A percentile compares a stretch with the other conserved stretches of the same genome.
Evolutionary conservation across 2,797 vertebrate species (phyloP).

Genomic region (Chaunax sp.): DNA sequence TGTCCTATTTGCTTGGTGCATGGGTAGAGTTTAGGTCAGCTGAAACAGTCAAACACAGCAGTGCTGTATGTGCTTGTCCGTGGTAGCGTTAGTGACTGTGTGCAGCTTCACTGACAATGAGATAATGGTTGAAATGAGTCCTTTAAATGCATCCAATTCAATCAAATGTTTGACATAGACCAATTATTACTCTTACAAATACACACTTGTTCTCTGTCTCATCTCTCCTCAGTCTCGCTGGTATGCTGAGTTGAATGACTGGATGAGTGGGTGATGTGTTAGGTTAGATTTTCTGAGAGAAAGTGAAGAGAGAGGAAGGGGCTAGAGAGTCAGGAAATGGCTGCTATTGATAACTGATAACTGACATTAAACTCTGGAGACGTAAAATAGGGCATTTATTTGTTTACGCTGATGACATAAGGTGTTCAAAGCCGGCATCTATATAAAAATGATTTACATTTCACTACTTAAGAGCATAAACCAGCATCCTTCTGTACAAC

Average conservation of each 20-base stretch:
- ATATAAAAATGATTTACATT: neutral
- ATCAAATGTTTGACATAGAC: slow-evolving; percentile 46
- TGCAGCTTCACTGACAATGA: slow-evolving; percentile 16
- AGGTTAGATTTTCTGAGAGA: slow-evolving; percentile 71
- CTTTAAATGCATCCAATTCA: slow-evolving; percentile 34
- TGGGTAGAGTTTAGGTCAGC: slow-evolving; percentile 25
- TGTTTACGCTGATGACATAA: slow-evolving; percentile 5
- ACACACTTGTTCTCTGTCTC: slow-evolving; percentile 43
- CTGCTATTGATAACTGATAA: slow-evolving; percentile 46
- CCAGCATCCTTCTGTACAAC: neutral
- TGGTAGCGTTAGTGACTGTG: slow-evolving; percentile 14
- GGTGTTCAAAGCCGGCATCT: slow-evolving; percentile 9
- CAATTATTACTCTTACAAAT: slow-evolving; percentile 60
- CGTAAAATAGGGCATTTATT: slow-evolving; percentile 18
- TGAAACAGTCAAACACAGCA: slow-evolving; percentile 15
- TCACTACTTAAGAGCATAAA: too few relatives aligned
- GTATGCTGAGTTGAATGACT: slow-evolving; percentile 68
- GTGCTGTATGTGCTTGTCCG: slow-evolving; percentile 17
- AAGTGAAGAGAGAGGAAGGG: slow-evolving; percentile 54
- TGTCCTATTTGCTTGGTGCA: slow-evolving; percentile 19
- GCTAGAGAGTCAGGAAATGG: slow-evolving; percentile 42
- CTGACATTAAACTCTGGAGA: slow-evolving; percentile 27
- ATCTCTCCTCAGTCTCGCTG: slow-evolving; percentile 46
- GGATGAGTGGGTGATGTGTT: slow-evolving; percentile 78
- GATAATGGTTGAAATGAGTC: slow-evolving; percentile 27